These are phyloP conservation scores for Uloborus diversus DNA, from an alignment of 1,140 invertebrate species.

Conservation along the genomic window DNA sequence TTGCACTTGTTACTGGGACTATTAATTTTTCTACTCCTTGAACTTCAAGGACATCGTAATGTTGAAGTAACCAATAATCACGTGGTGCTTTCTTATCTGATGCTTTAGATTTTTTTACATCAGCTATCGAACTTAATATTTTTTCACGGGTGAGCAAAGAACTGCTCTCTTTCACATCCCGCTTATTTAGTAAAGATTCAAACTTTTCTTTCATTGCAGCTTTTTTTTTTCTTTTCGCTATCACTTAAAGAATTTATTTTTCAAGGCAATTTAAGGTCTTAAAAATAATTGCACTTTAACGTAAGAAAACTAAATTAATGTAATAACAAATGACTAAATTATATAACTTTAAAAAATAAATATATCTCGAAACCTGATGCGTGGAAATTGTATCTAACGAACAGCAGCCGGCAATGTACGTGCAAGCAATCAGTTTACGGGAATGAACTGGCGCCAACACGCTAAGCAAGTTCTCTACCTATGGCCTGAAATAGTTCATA, in stretches of 20 bases:
- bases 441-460: too few relatives aligned
- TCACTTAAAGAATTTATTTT: background rate
- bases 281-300: too few relatives aligned
- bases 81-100: slow-evolving; percentile 4
- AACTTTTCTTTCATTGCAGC: slow-evolving; percentile 4
- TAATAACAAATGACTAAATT: too few relatives aligned
- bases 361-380: too few relatives aligned
- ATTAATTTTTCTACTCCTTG: slow-evolving; percentile 4
- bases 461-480: too few relatives aligned
- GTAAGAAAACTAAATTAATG: too few relatives aligned
- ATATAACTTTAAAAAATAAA: too few relatives aligned
- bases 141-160: background rate
- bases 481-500: too few relatives aligned
- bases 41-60: slow-evolving; percentile 11
- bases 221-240: slow-evolving; percentile 1
- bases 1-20: slow-evolving; percentile 8
- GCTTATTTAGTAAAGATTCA: slow-evolving; percentile 25
- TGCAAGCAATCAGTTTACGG: too few relatives aligned
- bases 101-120: slow-evolving; percentile 10
- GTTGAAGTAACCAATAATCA: background rate
- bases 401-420: too few relatives aligned
- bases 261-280: slow-evolving; percentile 2
- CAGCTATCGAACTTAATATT: slow-evolving; percentile 5
- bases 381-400: too few relatives aligned
- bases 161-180: background rate